phyloP scores from a whole-genome alignment of 2,113 vertebrate species.

The Daboia siamensis region DNA sequence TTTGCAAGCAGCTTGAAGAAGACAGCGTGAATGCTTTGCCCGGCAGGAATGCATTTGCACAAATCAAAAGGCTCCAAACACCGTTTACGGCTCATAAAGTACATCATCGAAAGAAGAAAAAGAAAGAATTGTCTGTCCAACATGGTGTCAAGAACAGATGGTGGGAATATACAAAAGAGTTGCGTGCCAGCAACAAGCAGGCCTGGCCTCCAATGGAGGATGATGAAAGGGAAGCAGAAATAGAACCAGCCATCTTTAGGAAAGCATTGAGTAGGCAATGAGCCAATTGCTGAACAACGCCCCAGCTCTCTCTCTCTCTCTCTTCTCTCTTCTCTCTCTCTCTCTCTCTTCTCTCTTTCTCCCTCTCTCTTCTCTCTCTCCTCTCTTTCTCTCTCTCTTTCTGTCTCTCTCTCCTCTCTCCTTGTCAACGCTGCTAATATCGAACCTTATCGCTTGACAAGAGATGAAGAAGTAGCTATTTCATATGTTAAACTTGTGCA shows the following conservation, averaged over 20 bases:
- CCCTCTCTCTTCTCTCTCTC: too few relatives aligned
- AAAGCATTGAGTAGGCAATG: not conserved
- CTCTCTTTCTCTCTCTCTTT: too few relatives aligned
- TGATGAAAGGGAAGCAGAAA: not conserved
- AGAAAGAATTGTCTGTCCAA: not conserved
- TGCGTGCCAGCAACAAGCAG: not conserved
- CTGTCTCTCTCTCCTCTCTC: too few relatives aligned
- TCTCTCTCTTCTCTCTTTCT: too few relatives aligned
- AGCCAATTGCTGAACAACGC: too few relatives aligned
- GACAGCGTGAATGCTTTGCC: not conserved
- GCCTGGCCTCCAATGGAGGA: not conserved
- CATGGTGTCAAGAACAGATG: not conserved
- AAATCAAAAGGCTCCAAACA: not conserved
- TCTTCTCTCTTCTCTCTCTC: too few relatives aligned
- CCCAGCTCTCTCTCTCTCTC: not conserved
- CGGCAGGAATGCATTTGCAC: not conserved
- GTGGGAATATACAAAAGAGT: not conserved
- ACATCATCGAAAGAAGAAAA: not conserved
- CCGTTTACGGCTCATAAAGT: not conserved
- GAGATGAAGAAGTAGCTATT: too few relatives aligned
- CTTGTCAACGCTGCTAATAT: too few relatives aligned
- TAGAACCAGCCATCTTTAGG: not conserved
- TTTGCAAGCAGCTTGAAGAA: not conserved
- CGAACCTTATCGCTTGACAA: too few relatives aligned
- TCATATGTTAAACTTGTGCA: too few relatives aligned